Conservation (phyloP, 2,888 invertebrate species). For the Acleris sparsana region DNA sequence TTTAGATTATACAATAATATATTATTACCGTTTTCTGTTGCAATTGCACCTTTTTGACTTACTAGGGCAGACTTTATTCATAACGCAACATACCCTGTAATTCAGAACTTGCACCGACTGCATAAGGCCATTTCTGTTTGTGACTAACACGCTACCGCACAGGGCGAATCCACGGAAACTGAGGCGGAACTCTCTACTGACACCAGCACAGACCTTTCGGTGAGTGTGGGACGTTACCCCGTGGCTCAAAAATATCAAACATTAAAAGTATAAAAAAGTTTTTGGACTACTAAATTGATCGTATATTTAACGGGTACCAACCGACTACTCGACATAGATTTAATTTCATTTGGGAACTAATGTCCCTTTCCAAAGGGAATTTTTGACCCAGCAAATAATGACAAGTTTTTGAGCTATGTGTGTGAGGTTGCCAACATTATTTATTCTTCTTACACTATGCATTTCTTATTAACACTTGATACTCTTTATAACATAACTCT, state of each 20-base stretch:
- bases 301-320: no score
- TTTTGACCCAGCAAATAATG: no score
- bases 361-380: no score
- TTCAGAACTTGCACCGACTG: slow-evolving; percentile 4
- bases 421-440: slow-evolving; percentile 8
- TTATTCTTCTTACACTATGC: background rate
- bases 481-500: background rate
- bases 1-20: no score
- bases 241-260: background rate
- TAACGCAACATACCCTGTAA: slow-evolving; percentile 4
- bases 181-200: slow-evolving; percentile 85
- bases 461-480: background rate
- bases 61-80: background rate
- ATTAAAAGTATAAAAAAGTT: no score
- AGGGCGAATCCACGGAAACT: slow-evolving; percentile 86
- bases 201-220: slow-evolving; percentile 85
- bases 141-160: slow-evolving; percentile 45
- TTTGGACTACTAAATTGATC: no score
- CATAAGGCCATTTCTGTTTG: slow-evolving; percentile 31
- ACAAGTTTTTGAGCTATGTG: slow-evolving; percentile 6
- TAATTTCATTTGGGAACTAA: no score
- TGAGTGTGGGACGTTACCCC: slow-evolving; percentile 60
- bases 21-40: no score
- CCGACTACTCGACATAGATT: no score
- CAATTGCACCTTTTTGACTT: no score